Evolutionary conservation across 2,113 vertebrate genomes (phyloP), one percentile per base, ranked within the genome.

Genomic region (Trachemys scripta): DNA sequence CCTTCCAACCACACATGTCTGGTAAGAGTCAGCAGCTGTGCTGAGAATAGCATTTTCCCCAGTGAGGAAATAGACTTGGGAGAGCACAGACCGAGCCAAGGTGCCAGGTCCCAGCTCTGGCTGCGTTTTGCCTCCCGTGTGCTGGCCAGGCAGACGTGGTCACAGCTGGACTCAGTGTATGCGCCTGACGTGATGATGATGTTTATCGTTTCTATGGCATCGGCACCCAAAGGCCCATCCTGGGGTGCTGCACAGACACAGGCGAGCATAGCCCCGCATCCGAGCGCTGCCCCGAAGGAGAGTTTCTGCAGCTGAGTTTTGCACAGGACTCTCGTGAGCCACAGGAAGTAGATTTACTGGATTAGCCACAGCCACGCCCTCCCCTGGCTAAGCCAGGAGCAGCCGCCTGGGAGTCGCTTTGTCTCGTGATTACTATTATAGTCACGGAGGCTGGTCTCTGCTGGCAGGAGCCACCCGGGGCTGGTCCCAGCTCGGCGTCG

Each of bases 211-310:
- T 2, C 22, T 22, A 25, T 24, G 24, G 22, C 54, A 56, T 56
- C 20, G 24, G 54, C 20, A 59, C 57, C 25, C 59, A 62, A 62
- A 62, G 59, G 59, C 59, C 31, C 62, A 65, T 14, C 62, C 62
- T 35, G 27, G 27, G 62, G 6, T 45, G 29, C 13, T 65, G 62
- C 29, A 12, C 31, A 65, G 31, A 13, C 13, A 65, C 31, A 14
- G 59, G 10, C 2, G 59, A 6, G 59, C 53, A 35, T 5, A 65
- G 31, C 31, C 62, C 62, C 8, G 31, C 62, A 4, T 35, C 31
- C 0, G 12, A 5, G 12, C 14, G 27, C 57, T 29, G 27, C 57
- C 2, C 10, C 3, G 2, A 12, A 29, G 57, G 57, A 62, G 25
- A 29, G 27, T 62, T 35, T 62, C 29, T 62, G 59, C 59, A 62